phyloP scores from a whole-genome alignment of 1,140 invertebrate genomes.

The Dinothrombium tinctorium region DNA sequence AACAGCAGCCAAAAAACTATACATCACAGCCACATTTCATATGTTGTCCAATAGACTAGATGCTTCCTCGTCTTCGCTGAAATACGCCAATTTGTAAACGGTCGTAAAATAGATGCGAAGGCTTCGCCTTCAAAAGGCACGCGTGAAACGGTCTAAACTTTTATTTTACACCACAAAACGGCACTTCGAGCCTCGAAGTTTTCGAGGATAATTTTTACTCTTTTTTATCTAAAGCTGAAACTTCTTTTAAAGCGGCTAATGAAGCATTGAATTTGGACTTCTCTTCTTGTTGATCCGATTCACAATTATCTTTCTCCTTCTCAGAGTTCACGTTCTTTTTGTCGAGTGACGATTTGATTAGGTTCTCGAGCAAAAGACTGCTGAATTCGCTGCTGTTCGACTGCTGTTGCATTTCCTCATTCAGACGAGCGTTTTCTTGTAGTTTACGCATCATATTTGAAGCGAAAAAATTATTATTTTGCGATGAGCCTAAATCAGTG shows the following conservation, averaged over 20 bases:
- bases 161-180: too few species aligned
- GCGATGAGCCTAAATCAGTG: conserved; percentile 9
- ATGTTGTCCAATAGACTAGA: too few species aligned
- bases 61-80: too few species aligned
- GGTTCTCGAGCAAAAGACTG: conserved; percentile 10
- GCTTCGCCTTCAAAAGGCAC: too few species aligned
- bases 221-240: not conserved
- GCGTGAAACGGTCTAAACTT: too few species aligned
- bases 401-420: conserved; percentile 16
- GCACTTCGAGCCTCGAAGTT: too few species aligned
- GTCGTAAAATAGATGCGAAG: too few species aligned
- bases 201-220: too few species aligned
- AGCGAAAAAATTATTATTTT: conserved; percentile 36
- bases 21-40: too few species aligned
- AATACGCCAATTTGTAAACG: too few species aligned
- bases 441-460: conserved; percentile 52
- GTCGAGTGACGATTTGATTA: conserved; percentile 14
- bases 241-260: not conserved
- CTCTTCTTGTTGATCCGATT: not conserved
- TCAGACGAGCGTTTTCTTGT: conserved; percentile 33
- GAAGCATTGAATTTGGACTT: not conserved
- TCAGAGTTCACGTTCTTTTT: too few species aligned
- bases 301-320: not conserved
- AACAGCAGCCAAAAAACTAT: too few species aligned
- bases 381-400: conserved; percentile 10